phyloP scores from a whole-genome alignment of 2,797 vertebrate species.

The Myiotriccus ornatus region DNA sequence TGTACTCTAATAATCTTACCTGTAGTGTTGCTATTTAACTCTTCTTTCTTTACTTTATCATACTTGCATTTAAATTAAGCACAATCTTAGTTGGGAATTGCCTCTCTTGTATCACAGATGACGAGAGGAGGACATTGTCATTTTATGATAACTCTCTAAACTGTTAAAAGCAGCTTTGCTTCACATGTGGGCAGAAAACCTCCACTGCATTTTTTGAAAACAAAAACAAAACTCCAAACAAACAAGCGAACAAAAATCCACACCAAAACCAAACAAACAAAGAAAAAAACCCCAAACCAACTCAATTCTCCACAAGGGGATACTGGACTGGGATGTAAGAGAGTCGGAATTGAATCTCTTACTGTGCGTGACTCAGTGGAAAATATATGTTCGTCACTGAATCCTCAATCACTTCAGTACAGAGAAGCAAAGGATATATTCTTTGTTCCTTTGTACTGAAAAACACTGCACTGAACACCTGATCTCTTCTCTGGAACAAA shows the following conservation, averaged over 20 bases:
- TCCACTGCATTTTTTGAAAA: neutral
- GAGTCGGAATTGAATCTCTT: no score
- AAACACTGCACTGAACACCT: neutral
- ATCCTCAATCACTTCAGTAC: neutral
- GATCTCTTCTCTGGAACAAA: neutral
- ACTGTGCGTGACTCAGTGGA: neutral
- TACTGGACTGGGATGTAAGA: no score
- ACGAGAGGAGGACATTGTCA: neutral
- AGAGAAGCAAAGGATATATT: neutral
- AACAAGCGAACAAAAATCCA: neutral
- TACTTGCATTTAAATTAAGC: neutral
- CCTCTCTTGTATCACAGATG: neutral
- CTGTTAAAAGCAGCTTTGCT: neutral
- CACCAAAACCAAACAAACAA: neutral
- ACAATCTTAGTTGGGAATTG: neutral
- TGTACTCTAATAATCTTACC: neutral
- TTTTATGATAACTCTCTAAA: neutral
- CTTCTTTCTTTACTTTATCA: neutral
- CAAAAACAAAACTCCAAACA: neutral
- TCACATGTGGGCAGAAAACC: neutral
- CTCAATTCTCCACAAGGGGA: neutral
- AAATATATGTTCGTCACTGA: neutral
- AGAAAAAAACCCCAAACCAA: neutral
- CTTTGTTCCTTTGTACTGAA: neutral
- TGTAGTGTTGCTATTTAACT: neutral